These are phyloP conservation scores for Temnothorax unifasciatus DNA, from an alignment of 2,888 invertebrate species.

Conservation along the genomic window DNA sequence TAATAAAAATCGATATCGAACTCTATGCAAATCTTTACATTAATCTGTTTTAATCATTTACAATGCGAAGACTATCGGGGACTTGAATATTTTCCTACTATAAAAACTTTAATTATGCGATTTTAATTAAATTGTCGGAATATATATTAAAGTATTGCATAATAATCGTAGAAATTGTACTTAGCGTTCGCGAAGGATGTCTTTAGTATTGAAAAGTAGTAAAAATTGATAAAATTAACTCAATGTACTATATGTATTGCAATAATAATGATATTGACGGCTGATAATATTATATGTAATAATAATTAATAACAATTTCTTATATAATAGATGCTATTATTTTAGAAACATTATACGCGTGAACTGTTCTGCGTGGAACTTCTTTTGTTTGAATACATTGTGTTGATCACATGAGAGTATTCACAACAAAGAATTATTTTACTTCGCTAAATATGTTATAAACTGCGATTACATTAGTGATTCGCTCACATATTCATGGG, in stretches of 20 bases:
- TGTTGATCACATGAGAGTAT: background rate
- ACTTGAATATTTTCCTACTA: background rate
- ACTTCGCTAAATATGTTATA: slow-evolving; percentile 26
- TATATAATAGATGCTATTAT: background rate
- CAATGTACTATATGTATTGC: background rate
- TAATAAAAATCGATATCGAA: background rate
- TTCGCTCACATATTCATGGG: slow-evolving; percentile 4
- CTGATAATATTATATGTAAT: background rate
- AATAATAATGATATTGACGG: background rate
- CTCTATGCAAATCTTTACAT: background rate
- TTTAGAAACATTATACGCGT: background rate
- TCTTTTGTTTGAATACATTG: slow-evolving; percentile 27
- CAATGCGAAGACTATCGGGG: background rate
- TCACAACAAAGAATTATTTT: background rate
- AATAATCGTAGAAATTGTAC: background rate
- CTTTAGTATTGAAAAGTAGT: background rate
- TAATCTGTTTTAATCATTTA: background rate
- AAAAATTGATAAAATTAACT: background rate
- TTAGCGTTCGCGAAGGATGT: background rate
- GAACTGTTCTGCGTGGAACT: background rate
- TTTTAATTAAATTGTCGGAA: background rate
- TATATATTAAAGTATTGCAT: background rate
- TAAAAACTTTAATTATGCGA: background rate
- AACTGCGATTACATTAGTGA: background rate
- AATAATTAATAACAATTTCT: background rate